Percentiles rank a stretch among this genome's conserved stretches.
phyloP scores from a whole-genome alignment of 2,113 vertebrate genomes.

The Hippocampus barbouri region DNA sequence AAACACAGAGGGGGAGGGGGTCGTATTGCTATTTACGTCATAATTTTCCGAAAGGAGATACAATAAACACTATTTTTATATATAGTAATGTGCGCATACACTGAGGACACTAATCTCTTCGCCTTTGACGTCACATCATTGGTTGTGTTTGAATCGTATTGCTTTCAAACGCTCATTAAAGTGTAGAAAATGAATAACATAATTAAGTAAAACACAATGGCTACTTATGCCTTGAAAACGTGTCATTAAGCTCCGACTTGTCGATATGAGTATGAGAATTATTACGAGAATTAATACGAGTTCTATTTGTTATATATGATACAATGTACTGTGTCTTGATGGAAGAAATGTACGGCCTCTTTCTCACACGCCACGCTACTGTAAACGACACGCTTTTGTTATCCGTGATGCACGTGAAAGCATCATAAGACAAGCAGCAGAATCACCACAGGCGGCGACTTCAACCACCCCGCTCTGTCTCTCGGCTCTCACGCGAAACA shows the following conservation, averaged over 20 bases:
- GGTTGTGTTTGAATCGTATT: conserved; percentile 9
- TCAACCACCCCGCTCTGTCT: conserved; percentile 3
- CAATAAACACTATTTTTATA: conserved; percentile 3
- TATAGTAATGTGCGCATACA: background rate
- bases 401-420: conserved; percentile 24
- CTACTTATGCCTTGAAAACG: background rate
- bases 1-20: background rate
- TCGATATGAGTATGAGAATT: background rate
- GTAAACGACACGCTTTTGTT: background rate
- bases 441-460: conserved; percentile 45
- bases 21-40: background rate
- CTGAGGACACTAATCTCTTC: background rate
- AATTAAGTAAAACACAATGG: background rate
- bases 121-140: conserved; percentile 17
- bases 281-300: too few species aligned
- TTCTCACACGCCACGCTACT: background rate
- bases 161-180: conserved; percentile 26
- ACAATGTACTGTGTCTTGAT: background rate
- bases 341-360: background rate
- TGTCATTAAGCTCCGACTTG: background rate
- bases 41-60: background rate
- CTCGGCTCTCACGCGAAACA: background rate
- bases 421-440: conserved; percentile 8
- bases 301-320: background rate
- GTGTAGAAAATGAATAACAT: background rate